Conservation (phyloP, 2,113 vertebrate species). For the Scomber scombrus region DNA sequence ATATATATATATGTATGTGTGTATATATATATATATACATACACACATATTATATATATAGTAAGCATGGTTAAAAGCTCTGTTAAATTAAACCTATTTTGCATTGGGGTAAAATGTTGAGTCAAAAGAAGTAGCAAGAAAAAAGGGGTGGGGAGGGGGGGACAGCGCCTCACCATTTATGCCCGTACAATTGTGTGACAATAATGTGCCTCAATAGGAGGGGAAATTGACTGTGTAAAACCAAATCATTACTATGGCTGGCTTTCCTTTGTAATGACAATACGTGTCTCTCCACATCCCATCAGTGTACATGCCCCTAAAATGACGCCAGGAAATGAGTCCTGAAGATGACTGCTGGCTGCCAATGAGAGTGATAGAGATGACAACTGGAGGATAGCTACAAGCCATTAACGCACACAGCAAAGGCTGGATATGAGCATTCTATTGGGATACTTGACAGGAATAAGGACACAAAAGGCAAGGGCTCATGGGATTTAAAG, state of each 20-base stretch:
- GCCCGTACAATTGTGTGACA: constrained; percentile 71
- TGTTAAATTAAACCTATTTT: constrained; percentile 57
- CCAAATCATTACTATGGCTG: constrained; percentile 80
- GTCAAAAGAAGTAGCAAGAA: constrained; percentile 42
- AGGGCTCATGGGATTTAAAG: constrained; percentile 25
- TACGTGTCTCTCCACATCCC: constrained; percentile 80
- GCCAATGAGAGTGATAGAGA: constrained; percentile 71
- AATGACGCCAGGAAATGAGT: constrained; percentile 81
- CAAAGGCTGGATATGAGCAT: constrained; percentile 21
- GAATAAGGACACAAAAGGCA: constrained; percentile 44
- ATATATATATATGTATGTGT: too few relatives aligned
- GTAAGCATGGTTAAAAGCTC: too few relatives aligned
- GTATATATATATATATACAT: too few relatives aligned
- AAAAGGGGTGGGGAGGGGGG: constrained; percentile 13
- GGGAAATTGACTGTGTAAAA: constrained; percentile 87
- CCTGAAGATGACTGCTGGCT: constrained; percentile 80
- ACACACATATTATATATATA: too few relatives aligned
- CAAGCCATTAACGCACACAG: constrained; percentile 54
- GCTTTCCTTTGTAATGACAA: constrained; percentile 85
- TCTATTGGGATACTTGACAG: constrained; percentile 27
- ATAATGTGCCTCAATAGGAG: constrained; percentile 78
- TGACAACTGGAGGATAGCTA: constrained; percentile 58
- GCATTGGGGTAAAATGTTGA: constrained; percentile 34
- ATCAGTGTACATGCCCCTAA: constrained; percentile 76
- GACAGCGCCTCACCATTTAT: constrained; percentile 60